A percentile compares a stretch with the other conserved stretches of the same genome.
Evolutionary conservation across 2,113 vertebrate genomes (phyloP).

Genomic region (Cynocephalus volans): DNA sequence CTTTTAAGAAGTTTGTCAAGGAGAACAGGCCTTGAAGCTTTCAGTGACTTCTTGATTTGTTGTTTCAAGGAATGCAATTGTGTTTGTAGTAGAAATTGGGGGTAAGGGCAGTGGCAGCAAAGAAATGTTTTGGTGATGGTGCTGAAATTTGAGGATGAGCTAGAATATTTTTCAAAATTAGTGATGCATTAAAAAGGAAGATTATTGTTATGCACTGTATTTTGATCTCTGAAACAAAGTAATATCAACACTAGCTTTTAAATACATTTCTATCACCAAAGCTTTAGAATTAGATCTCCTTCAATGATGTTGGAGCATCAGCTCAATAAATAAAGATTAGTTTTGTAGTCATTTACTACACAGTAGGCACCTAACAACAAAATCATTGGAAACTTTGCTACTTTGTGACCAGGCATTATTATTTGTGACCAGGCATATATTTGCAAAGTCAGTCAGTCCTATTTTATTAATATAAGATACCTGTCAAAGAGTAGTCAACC

Average conservation of each 20-base stretch:
- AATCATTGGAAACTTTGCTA: conserved; percentile 52
- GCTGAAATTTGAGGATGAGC: conserved; percentile 37
- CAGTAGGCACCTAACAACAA: not conserved
- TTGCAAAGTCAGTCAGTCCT: not conserved
- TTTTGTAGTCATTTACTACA: conserved; percentile 7
- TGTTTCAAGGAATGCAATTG: not conserved
- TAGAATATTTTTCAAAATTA: conserved; percentile 47
- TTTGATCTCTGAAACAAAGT: conserved; percentile 30
- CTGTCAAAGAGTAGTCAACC: not conserved
- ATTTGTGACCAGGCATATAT: conserved; percentile 54
- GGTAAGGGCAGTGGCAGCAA: not conserved
- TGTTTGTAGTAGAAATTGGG: not conserved
- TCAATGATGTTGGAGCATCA: not conserved
- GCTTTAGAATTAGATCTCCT: not conserved
- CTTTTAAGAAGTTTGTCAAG: conserved; percentile 38
- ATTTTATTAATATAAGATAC: not conserved
- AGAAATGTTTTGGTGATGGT: conserved; percentile 13
- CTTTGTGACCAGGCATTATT: not conserved
- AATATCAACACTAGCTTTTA: conserved; percentile 47
- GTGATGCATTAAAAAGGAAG: not conserved
- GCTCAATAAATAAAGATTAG: conserved; percentile 17
- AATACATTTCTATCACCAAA: conserved; percentile 49
- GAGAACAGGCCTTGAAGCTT: conserved; percentile 8
- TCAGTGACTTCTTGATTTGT: conserved; percentile 28
- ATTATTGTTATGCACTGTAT: not conserved